These are phyloP conservation scores for Acanthurus leucopareius DNA, from an alignment of 2,797 vertebrate species.

Conservation along the genomic window DNA sequence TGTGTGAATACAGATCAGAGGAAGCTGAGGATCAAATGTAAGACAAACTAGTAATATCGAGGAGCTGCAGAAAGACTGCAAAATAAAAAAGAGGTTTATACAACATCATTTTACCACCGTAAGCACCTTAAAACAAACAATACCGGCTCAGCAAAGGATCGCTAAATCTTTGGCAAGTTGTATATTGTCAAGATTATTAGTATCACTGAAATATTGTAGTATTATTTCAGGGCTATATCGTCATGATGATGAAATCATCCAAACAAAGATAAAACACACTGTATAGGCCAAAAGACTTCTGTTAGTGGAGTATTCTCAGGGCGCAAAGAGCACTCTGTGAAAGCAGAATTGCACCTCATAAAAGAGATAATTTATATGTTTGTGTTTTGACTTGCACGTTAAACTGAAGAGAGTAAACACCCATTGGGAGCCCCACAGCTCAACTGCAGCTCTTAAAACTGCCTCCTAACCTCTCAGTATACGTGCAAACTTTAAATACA, in stretches of 20 bases:
- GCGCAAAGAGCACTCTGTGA: conserved; percentile 53
- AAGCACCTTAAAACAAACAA: too few relatives aligned
- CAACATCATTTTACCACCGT: too few relatives aligned
- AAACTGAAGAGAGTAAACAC: conserved; percentile 65
- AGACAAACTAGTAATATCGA: too few relatives aligned
- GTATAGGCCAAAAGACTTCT: neutral
- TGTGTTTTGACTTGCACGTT: conserved; percentile 68
- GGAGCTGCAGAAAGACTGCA: too few relatives aligned
- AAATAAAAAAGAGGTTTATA: too few relatives aligned
- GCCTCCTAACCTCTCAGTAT: conserved; percentile 63
- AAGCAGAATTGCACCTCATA: conserved; percentile 63
- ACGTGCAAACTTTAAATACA: conserved; percentile 77
- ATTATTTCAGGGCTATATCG: too few relatives aligned
- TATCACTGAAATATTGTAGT: too few relatives aligned
- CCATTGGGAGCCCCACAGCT: conserved; percentile 45
- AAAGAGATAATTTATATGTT: conserved; percentile 76
- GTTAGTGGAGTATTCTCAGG: conserved; percentile 32
- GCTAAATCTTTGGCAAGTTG: too few relatives aligned
- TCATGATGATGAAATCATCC: neutral
- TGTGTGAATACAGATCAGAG: too few relatives aligned
- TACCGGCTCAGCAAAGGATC: too few relatives aligned
- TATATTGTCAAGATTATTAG: too few relatives aligned
- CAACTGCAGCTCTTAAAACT: conserved; percentile 47
- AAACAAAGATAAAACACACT: conserved; percentile 8
- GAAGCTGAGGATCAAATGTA: too few relatives aligned